Evolutionary conservation across 1,140 invertebrate genomes (phyloP), one percentile per base, ranked within the genome.

Genomic region (Drosophila jambulina): DNA sequence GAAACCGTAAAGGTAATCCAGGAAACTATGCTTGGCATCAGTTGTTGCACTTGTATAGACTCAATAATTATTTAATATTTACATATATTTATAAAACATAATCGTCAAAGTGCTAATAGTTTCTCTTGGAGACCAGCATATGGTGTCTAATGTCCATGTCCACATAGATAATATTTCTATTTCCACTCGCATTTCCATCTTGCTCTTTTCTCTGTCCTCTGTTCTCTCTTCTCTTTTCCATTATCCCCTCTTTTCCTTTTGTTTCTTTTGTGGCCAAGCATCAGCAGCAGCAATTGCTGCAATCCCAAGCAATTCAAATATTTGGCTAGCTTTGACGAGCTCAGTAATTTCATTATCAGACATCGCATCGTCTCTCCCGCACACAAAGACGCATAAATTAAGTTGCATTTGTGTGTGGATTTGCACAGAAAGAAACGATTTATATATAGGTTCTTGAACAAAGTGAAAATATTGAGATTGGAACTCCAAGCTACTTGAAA

Each of bases 271-370:
- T 58, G n/a, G 6, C 4, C 42, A 21, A 57, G 43, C 32, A n/a
- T n/a, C n/a, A 45, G 43, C 34, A 58, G 23, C 43, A 40, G 46
- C 53, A 75, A 82, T 80, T 68, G 78, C 72, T 63, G 58, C 56
- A 75, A 76, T 74, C 51, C 38, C 49, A 29, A 17, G 59, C 71
- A 80, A 61, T 64, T 84, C 51, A 80, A 85, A 81, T 84, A 81
- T 85, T 85, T 85, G 64, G 72, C 61, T 49, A 80, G 74, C 63
- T 69, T 68, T 76, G 64, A 56, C 63, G 69, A 43, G 64, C 62
- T 67, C 40, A 71, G 82, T 68, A 65, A 78, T 86, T 79, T 69
- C 46, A 62, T 79, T 86, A 82, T 82, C 79, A 75, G 51, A 23
- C 45, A 61, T 69, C 53, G 67, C 40, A 57, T 64, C 43, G 59